phyloP scores from a whole-genome alignment of 2,797 vertebrate genomes.

The Anolis apletophallus region DNA sequence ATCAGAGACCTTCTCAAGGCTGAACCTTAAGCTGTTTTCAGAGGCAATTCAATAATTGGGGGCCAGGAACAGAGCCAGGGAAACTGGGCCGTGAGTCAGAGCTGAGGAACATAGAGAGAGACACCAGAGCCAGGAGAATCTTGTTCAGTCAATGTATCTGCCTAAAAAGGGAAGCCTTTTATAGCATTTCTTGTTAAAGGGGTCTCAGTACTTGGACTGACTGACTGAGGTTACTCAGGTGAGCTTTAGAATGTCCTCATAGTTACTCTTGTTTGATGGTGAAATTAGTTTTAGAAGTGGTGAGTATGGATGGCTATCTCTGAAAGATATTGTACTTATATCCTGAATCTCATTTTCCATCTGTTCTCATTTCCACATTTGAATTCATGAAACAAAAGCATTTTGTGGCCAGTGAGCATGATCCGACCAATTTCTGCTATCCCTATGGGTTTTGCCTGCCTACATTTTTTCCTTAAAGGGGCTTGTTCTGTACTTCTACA shows the following conservation, averaged over 20 bases:
- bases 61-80: background rate
- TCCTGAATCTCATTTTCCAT: background rate
- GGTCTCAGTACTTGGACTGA: background rate
- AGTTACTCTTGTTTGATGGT: background rate
- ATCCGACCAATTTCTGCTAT: no score
- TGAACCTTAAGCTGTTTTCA: background rate
- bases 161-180: background rate
- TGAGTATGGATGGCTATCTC: background rate
- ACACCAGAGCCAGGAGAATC: background rate
- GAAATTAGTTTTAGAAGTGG: background rate
- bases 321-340: background rate
- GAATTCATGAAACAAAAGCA: no score
- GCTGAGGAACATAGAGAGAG: background rate
- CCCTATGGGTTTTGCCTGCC: no score
- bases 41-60: background rate
- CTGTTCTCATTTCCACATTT: no score
- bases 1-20: background rate
- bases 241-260: background rate
- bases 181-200: background rate
- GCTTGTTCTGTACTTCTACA: no score
- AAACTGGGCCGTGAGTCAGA: background rate
- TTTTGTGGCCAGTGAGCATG: no score
- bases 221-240: background rate
- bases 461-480: no score
- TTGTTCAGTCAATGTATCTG: background rate